Percentiles rank a stretch among this genome's conserved stretches.
These are phyloP conservation scores for Cerceris ruficornis DNA, from an alignment of 2,888 invertebrate genomes.

Conservation along the genomic window DNA sequence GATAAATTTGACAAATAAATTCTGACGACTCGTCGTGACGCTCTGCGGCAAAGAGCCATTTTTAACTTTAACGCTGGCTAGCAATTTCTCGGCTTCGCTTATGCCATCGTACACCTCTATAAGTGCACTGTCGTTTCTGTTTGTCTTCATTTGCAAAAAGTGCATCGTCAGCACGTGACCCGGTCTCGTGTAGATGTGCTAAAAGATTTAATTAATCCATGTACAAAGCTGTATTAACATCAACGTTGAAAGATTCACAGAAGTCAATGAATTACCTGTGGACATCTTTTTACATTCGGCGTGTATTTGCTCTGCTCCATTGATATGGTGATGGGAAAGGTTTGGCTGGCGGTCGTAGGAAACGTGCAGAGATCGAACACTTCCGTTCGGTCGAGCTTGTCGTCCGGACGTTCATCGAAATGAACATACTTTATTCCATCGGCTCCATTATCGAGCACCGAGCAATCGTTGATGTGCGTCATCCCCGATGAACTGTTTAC, in stretches of 20 bases:
- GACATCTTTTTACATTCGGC: constrained; percentile 88
- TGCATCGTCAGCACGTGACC: constrained; percentile 93
- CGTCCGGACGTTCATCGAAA: constrained; percentile 90
- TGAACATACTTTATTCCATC: constrained; percentile 95
- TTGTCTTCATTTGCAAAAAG: constrained; percentile 91
- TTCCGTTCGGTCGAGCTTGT: constrained; percentile 88
- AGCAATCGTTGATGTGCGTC: constrained; percentile 89
- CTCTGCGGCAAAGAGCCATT: constrained; percentile 95
- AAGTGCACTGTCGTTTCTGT: constrained; percentile 88
- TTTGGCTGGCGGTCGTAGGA: constrained; percentile 92
- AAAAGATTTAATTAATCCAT: neutral
- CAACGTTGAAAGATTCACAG: neutral
- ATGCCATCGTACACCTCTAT: constrained; percentile 92
- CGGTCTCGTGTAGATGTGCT: constrained; percentile 88
- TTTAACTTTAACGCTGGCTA: constrained; percentile 88
- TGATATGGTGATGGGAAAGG: constrained; percentile 92
- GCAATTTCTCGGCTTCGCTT: constrained; percentile 86
- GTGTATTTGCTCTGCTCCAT: constrained; percentile 91
- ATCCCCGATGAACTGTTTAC: constrained; percentile 94
- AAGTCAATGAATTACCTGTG: constrained; percentile 83
- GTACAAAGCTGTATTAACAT: neutral
- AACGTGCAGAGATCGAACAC: constrained; percentile 93
- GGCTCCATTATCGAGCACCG: constrained; percentile 92
- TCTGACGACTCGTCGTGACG: constrained; percentile 90
- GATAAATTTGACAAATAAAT: constrained; percentile 90